Evolutionary conservation across 2,113 vertebrate genomes (phyloP).

Genomic region (Meriones unguiculatus): DNA sequence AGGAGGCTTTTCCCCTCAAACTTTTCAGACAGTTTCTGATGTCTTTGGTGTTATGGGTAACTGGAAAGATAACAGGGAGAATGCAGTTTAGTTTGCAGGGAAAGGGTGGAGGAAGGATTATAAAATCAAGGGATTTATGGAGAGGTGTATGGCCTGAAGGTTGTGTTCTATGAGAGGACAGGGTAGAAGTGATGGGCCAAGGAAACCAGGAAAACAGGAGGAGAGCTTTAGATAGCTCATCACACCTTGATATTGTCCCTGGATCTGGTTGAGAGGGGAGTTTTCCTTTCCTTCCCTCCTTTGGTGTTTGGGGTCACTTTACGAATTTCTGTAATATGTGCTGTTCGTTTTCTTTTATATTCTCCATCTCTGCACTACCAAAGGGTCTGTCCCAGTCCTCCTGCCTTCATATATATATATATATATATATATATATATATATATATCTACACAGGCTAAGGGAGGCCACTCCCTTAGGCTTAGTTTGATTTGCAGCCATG

Average conservation of each 20-base stretch:
- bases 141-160: neutral
- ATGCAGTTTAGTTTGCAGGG: neutral
- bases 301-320: neutral
- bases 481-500: neutral
- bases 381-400: neutral
- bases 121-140: neutral
- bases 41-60: neutral
- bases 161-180: neutral
- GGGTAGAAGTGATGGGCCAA: neutral
- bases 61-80: neutral
- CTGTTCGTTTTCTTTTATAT: neutral
- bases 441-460: neutral
- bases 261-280: neutral
- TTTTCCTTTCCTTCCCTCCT: neutral
- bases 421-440: rapidly evolving
- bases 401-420: too few species aligned
- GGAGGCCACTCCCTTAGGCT: neutral
- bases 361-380: neutral
- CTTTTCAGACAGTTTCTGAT: neutral
- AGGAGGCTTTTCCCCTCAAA: neutral
- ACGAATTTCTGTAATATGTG: too few species aligned
- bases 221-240: neutral
- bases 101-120: neutral
- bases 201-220: neutral
- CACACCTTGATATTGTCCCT: neutral